Percentiles rank a stretch among this genome's conserved stretches.
phyloP scores from a whole-genome alignment of 2,888 invertebrate species.

The Polyploca ridens region DNA sequence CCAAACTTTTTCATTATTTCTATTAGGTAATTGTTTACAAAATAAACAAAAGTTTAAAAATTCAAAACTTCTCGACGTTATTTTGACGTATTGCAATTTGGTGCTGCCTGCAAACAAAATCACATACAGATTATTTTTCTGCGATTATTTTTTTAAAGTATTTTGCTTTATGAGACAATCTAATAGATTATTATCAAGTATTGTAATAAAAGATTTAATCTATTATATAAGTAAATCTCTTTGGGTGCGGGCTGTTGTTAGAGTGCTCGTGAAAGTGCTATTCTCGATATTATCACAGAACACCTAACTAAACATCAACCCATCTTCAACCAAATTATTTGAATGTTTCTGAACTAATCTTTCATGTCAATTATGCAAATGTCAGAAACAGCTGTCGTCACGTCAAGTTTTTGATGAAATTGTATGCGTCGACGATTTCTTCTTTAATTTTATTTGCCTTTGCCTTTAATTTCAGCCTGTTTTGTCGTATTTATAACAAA shows the following conservation, averaged over 20 bases:
- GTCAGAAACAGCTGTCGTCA: slow-evolving; percentile 10
- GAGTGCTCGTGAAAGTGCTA: too few species aligned
- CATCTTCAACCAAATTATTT: too few species aligned
- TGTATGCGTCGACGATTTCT: slow-evolving; percentile 11
- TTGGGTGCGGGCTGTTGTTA: too few species aligned
- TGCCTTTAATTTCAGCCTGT: neutral
- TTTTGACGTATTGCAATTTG: neutral
- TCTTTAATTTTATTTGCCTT: neutral
- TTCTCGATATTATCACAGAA: too few species aligned
- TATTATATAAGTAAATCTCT: too few species aligned
- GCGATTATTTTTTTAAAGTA: too few species aligned
- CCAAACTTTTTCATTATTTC: slow-evolving; percentile 57
- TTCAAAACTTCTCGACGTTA: slow-evolving; percentile 15
- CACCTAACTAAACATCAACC: too few species aligned
- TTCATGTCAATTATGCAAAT: neutral
- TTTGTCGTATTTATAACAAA: neutral
- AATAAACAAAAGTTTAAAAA: slow-evolving; percentile 13
- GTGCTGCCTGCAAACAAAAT: neutral
- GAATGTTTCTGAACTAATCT: neutral
- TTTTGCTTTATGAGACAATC: too few species aligned
- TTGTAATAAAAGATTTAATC: too few species aligned
- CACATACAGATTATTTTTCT: too few species aligned
- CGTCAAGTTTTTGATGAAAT: slow-evolving; percentile 13
- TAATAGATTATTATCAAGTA: too few species aligned
- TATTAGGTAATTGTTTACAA: neutral